phyloP scores from a whole-genome alignment of 2,888 invertebrate species.

The Sesia bembeciformis region DNA sequence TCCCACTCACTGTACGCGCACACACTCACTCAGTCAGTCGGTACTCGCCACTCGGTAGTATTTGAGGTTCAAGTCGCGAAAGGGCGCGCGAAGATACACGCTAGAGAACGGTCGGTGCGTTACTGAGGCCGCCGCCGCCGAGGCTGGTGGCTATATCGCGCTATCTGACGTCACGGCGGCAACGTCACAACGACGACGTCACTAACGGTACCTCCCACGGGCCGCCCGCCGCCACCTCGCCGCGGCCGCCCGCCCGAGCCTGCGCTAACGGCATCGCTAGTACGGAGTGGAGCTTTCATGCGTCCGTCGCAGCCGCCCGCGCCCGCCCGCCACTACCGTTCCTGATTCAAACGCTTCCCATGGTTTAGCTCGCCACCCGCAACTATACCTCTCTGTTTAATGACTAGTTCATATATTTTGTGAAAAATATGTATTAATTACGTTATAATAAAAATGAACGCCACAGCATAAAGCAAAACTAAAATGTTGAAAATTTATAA shows the following conservation, averaged over 20 bases:
- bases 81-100: slow-evolving; percentile 58
- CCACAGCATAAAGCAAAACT: too few relatives aligned
- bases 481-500: too few relatives aligned
- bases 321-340: slow-evolving; percentile 20
- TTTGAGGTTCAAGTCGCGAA: slow-evolving; percentile 40
- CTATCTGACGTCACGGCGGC: slow-evolving; percentile 64
- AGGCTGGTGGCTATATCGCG: slow-evolving; percentile 72
- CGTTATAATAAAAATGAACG: too few relatives aligned
- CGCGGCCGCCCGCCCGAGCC: slow-evolving; percentile 67
- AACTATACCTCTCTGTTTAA: too few relatives aligned
- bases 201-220: slow-evolving; percentile 74
- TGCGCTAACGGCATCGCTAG: slow-evolving; percentile 72
- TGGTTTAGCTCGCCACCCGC: neutral
- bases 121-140: slow-evolving; percentile 73
- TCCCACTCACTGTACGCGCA: slow-evolving; percentile 70
- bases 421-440: too few relatives aligned
- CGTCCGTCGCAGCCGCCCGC: slow-evolving; percentile 30
- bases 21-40: slow-evolving; percentile 54
- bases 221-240: slow-evolving; percentile 57
- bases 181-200: slow-evolving; percentile 66
- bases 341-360: neutral
- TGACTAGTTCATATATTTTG: too few relatives aligned
- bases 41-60: slow-evolving; percentile 13
- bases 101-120: slow-evolving; percentile 69
- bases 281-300: slow-evolving; percentile 61